Percentiles rank a stretch among this genome's conserved stretches.
These are phyloP conservation scores for Porites rus DNA, from an alignment of 92 coral and sea anemone genomes.

Conservation along the genomic window DNA sequence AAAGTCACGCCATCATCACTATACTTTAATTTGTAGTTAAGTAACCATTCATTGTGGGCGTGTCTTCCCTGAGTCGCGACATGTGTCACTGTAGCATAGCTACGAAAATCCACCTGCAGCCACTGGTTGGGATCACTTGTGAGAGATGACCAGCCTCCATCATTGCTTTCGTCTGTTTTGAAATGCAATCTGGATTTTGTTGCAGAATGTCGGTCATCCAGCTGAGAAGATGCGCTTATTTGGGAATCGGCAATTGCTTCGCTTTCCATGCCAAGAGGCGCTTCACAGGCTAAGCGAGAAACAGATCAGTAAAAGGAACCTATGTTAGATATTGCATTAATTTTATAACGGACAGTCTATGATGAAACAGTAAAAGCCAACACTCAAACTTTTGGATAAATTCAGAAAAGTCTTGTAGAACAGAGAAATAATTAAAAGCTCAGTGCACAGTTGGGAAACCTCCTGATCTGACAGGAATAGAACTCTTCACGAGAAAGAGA, in stretches of 20 bases:
- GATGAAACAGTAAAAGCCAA: no score
- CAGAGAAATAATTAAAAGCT: no score
- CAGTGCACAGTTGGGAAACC: no score
- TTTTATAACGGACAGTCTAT: no score
- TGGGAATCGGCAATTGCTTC: constrained; percentile 6
- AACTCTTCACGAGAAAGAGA: no score
- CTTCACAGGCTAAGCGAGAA: background rate
- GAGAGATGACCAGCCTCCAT: constrained; percentile 28
- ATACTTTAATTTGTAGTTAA: background rate
- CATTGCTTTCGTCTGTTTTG: background rate
- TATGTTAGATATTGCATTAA: background rate
- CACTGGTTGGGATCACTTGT: constrained; percentile 10
- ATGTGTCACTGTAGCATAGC: constrained; percentile 13
- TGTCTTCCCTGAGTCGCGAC: constrained; percentile 26
- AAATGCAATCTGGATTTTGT: constrained; percentile 16
- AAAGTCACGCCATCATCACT: constrained; percentile 22
- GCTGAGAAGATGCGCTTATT: constrained; percentile 19
- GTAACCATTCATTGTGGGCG: constrained; percentile 7
- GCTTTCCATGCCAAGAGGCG: constrained; percentile 41
- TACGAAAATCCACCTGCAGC: constrained; percentile 30
- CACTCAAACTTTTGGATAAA: no score
- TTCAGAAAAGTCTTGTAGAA: no score
- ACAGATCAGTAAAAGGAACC: background rate
- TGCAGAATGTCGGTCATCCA: constrained; percentile 8
- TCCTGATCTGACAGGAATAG: no score